Conservation (phyloP, 1,140 invertebrate species). For the Trachymyrmex cornetzi region DNA sequence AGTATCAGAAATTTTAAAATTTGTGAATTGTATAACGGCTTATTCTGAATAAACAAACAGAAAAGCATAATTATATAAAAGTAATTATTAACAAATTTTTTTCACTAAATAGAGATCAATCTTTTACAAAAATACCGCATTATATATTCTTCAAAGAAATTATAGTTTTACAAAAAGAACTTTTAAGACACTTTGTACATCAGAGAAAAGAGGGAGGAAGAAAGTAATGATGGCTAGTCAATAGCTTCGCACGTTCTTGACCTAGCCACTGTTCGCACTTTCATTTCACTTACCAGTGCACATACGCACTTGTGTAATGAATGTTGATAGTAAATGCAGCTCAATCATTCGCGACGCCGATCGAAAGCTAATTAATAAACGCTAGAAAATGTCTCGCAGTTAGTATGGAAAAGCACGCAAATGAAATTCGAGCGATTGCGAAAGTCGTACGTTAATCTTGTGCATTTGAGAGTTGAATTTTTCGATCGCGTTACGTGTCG, state of each 20-base stretch:
- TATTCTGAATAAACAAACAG: not conserved
- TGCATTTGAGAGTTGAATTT: slow-evolving; percentile 23
- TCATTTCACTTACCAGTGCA: slow-evolving; percentile 73
- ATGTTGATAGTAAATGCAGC: slow-evolving; percentile 2
- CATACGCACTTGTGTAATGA: slow-evolving; percentile 45
- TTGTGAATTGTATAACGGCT: not conserved
- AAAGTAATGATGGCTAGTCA: slow-evolving; percentile 26
- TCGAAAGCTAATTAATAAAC: slow-evolving; percentile 49
- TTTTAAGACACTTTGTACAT: not conserved
- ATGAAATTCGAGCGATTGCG: slow-evolving; percentile 31
- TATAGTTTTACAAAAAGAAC: not conserved
- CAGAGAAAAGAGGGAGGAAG: not conserved
- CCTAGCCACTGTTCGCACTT: slow-evolving; percentile 74
- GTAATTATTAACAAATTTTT: not conserved
- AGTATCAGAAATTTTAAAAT: not conserved
- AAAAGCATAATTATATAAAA: not conserved
- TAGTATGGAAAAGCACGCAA: slow-evolving; percentile 12
- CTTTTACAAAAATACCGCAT: not conserved
- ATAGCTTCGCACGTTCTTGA: slow-evolving; percentile 73
- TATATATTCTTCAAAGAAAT: not conserved
- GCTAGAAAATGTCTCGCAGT: slow-evolving; percentile 8
- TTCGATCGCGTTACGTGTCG: slow-evolving; percentile 26
- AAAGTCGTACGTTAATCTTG: slow-evolving; percentile 17
- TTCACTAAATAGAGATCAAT: not conserved
- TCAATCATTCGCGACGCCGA: slow-evolving; percentile 18